Percentiles rank a stretch among this genome's conserved stretches.
Conservation (phyloP, 1,140 invertebrate genomes). For the Tetramorium simillimum region DNA sequence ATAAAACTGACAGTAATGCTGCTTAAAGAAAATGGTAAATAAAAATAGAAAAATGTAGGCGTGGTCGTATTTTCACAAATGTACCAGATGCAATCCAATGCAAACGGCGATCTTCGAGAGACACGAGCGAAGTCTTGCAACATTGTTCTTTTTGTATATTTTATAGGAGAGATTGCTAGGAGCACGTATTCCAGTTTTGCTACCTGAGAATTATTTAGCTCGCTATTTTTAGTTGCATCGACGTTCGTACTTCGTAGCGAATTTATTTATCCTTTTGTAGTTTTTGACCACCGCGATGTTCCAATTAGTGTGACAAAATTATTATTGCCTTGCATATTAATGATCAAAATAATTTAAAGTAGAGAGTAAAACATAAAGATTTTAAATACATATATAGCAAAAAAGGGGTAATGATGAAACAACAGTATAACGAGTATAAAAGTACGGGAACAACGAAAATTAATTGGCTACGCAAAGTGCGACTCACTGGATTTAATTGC, state of each 20-base stretch:
- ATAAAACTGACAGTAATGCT: background rate
- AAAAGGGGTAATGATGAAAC: background rate
- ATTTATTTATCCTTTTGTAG: background rate
- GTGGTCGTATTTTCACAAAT: background rate
- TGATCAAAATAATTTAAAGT: background rate
- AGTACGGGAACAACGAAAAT: background rate
- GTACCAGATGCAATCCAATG: background rate
- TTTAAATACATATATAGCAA: background rate
- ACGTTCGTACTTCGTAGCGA: background rate
- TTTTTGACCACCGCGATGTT: background rate
- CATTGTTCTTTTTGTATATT: conserved; percentile 31
- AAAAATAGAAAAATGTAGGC: background rate
- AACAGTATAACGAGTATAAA: background rate
- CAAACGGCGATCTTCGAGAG: background rate
- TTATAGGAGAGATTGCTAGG: conserved; percentile 4
- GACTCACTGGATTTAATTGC: conserved; percentile 5
- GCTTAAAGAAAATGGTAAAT: background rate
- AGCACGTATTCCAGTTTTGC: conserved; percentile 7
- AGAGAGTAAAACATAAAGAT: background rate
- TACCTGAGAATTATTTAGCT: conserved; percentile 21
- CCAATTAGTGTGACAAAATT: conserved; percentile 1
- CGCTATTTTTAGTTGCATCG: background rate
- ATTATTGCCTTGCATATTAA: background rate
- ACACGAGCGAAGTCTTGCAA: background rate
- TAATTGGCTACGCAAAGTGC: conserved; percentile 1